Percentiles rank a stretch among this genome's conserved stretches.
These are phyloP conservation scores for Myotis yumanensis DNA, from an alignment of 2,113 vertebrate species.

Conservation along the genomic window DNA sequence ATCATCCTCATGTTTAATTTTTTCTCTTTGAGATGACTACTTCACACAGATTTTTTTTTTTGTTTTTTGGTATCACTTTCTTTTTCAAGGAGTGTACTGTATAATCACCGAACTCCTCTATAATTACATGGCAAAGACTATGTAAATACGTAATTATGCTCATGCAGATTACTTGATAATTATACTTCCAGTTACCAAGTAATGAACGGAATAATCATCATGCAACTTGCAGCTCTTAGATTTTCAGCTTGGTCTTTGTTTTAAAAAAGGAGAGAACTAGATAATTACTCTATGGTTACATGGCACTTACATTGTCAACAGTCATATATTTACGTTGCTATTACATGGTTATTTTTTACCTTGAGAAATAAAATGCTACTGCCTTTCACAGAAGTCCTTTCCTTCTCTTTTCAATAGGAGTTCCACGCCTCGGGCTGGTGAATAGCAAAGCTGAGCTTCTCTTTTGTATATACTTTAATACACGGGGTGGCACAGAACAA, in stretches of 20 bases:
- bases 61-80: constrained; percentile 87
- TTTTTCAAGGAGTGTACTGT: constrained; percentile 80
- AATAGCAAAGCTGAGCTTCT: background rate
- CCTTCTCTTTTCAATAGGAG: constrained; percentile 69
- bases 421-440: background rate
- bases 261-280: constrained; percentile 83
- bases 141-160: constrained; percentile 91
- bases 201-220: constrained; percentile 88
- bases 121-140: constrained; percentile 88
- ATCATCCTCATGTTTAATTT: constrained; percentile 55
- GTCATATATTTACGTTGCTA: constrained; percentile 75
- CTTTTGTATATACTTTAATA: background rate
- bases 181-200: constrained; percentile 87
- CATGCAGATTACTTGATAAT: constrained; percentile 91
- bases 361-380: constrained; percentile 65
- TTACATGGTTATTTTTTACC: constrained; percentile 79
- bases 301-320: constrained; percentile 79
- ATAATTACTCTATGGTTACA: constrained; percentile 82
- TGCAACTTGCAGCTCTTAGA: constrained; percentile 85
- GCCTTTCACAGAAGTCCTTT: constrained; percentile 59
- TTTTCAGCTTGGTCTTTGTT: constrained; percentile 84
- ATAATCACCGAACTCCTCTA: constrained; percentile 86
- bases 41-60: constrained; percentile 60
- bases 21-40: constrained; percentile 73
- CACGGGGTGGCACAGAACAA: fast-evolving